Evolutionary conservation across 2,797 vertebrate species (phyloP), one percentile per base, ranked within the genome.

Genomic region (Xenops minutus): DNA sequence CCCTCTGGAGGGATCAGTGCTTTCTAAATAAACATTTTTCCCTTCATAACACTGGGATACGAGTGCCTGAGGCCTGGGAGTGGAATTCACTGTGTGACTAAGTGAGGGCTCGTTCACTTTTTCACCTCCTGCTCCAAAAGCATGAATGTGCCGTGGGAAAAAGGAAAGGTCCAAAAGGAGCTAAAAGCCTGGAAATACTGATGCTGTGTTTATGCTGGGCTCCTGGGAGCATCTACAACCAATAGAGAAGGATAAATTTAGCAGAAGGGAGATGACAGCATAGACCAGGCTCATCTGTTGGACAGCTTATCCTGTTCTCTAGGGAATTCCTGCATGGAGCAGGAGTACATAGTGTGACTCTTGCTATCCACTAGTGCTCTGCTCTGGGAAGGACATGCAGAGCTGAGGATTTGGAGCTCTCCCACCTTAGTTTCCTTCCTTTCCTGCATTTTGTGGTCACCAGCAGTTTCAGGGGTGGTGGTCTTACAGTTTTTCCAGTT

Each of bases 101-200:
- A 76, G 51, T 2, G 48, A 81, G 73, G 14, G 11, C 44, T 39
- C 1, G 12, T 71, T 93, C 29, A 1, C 36, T 90, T 44, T 32
- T 76, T 93, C 67, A n/a, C n/a, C 78, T 94, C 46, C 43, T 46
- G 56, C 66, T 66, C 62, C 0, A 0, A 41, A 80, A 56, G 54
- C 8, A 1, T 2, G 2, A 37, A 6, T 5, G 32, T 92, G 75
- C 75, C 9, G 49, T 96, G 96, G 93, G 95, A 96, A 96, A 89
- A 89, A 82, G 37, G 54, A 37, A 46, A 76, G 89, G 52, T 71
- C 72, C 5, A 0, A 27, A n/a, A 69, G 51, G 77, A 92, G 59
- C 62, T 78, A 21, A 37, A 76, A 85, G 51, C 36, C 0, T 52
- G 87, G 91, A 80, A 85, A 14, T 24, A 7, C 26, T 37, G 39